Evolutionary conservation across 2,113 vertebrate genomes (phyloP).

Genomic region (Gymnogyps californianus): DNA sequence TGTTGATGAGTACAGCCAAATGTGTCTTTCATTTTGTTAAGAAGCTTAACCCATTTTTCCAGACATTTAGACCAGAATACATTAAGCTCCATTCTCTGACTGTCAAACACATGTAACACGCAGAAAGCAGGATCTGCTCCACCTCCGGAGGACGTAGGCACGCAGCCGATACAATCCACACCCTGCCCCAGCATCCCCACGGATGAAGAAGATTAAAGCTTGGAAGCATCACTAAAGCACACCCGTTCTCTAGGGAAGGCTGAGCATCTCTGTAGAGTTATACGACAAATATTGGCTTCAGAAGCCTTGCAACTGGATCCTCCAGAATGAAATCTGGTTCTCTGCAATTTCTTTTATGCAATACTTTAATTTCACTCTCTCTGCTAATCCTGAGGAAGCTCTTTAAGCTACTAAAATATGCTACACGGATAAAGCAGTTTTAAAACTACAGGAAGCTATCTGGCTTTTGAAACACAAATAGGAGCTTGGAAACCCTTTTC

Average conservation of each 20-base stretch:
- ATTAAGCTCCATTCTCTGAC: no score
- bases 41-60: background rate
- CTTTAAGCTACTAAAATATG: background rate
- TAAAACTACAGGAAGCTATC: background rate
- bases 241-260: background rate
- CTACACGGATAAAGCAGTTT: background rate
- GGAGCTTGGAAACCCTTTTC: background rate
- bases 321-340: background rate
- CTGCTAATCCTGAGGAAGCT: background rate
- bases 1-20: background rate
- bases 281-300: background rate
- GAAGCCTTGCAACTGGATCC: background rate
- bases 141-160: accelerated
- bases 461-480: background rate
- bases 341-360: background rate
- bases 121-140: background rate
- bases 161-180: background rate
- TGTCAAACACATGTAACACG: background rate
- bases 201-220: background rate
- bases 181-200: background rate
- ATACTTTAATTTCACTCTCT: background rate
- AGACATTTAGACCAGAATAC: background rate
- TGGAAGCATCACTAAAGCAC: background rate
- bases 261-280: background rate
- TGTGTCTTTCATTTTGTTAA: background rate